Evolutionary conservation across 2,113 vertebrate genomes (phyloP).

Genomic region (Pomatostomus ruficeps): DNA sequence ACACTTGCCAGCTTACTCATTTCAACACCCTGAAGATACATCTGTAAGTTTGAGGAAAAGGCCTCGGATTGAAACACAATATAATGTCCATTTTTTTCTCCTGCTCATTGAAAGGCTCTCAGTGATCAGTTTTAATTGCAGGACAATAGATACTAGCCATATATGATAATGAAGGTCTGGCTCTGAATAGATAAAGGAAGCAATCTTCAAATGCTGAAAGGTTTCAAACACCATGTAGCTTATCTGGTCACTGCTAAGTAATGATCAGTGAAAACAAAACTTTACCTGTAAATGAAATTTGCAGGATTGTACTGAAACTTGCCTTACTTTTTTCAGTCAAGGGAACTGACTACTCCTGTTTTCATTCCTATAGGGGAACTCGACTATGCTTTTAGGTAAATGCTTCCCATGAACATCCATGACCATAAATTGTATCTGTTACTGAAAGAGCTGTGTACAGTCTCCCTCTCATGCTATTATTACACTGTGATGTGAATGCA

Average conservation of each 20-base stretch:
- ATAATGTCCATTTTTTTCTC: fast-evolving
- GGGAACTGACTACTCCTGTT: background rate
- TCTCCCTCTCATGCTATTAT: background rate
- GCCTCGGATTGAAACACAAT: background rate
- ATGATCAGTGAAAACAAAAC: background rate
- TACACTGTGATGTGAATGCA: background rate
- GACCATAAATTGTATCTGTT: background rate
- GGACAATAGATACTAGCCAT: background rate
- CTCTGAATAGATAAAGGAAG: background rate
- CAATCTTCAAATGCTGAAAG: background rate
- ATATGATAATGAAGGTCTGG: background rate
- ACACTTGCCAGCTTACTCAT: background rate
- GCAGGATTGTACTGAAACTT: background rate
- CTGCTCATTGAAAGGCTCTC: background rate
- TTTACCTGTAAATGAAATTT: background rate
- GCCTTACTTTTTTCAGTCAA: background rate
- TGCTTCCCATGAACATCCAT: background rate
- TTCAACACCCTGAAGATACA: background rate
- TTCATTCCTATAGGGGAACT: background rate
- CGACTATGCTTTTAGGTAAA: fast-evolving
- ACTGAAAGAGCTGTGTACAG: background rate
- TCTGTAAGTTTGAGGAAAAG: background rate
- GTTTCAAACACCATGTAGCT: background rate
- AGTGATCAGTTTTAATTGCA: background rate
- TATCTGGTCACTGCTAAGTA: background rate